Percentiles rank a stretch among this genome's conserved stretches.
Evolutionary conservation across 2,113 vertebrate genomes (phyloP).

Genomic region (Dicrurus megarhynchus): DNA sequence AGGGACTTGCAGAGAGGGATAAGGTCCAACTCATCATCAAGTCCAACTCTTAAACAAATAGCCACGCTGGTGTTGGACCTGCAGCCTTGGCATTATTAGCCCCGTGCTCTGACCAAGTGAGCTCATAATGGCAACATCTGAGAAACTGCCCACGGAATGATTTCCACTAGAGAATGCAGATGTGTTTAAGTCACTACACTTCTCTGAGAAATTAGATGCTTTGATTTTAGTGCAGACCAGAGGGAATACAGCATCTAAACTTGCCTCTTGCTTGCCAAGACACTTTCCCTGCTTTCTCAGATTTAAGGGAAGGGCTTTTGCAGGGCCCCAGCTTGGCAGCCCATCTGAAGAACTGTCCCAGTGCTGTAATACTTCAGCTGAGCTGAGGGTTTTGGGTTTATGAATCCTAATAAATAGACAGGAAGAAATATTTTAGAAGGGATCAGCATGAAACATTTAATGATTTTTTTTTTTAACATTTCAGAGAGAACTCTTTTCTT

Average conservation of each 20-base stretch:
- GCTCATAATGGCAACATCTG: background rate
- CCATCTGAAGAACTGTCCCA: background rate
- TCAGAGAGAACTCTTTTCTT: background rate
- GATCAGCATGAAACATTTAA: background rate
- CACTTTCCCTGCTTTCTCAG: background rate
- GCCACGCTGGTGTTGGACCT: background rate
- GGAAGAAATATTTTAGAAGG: background rate
- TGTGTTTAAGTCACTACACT: background rate
- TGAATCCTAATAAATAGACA: background rate
- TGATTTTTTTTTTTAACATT: background rate
- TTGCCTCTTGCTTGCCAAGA: background rate
- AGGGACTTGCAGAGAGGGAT: background rate
- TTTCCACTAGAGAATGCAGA: background rate
- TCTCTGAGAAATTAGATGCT: background rate
- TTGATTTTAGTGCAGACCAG: background rate
- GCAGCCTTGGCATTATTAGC: background rate
- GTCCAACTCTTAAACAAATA: background rate
- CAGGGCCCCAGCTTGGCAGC: background rate
- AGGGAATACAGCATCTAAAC: background rate
- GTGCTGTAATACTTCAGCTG: background rate
- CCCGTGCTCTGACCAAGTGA: accelerated
- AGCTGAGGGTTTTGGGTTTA: background rate
- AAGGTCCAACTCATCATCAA: background rate
- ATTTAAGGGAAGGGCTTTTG: background rate
- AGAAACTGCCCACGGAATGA: background rate